Conservation (phyloP, 2,113 vertebrate genomes). For the Notothenia rossii region DNA sequence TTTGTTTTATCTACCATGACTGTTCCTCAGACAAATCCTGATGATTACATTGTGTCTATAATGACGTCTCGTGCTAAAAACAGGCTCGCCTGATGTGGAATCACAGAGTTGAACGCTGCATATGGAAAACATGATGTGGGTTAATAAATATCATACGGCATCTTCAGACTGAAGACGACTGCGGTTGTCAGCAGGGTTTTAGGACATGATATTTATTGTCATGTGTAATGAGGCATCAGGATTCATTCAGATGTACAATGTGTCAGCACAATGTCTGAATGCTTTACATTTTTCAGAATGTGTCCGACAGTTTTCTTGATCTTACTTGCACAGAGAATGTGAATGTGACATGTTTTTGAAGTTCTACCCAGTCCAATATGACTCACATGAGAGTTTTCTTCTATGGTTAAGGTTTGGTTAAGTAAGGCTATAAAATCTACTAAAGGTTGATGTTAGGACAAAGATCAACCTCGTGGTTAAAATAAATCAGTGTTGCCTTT, state of each 20-base stretch:
- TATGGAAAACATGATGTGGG: constrained; percentile 68
- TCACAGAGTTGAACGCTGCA: constrained; percentile 35
- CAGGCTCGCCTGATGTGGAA: constrained; percentile 56
- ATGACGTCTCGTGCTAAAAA: constrained; percentile 47
- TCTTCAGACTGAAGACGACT: constrained; percentile 51
- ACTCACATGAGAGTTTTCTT: constrained; percentile 23
- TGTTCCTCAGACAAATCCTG: constrained; percentile 52
- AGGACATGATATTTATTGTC: constrained; percentile 58
- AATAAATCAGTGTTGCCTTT: constrained; percentile 40
- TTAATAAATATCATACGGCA: constrained; percentile 60
- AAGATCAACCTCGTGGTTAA: constrained; percentile 31
- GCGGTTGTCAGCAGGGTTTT: constrained; percentile 53
- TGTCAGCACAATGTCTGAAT: constrained; percentile 24
- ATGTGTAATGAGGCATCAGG: constrained; percentile 52
- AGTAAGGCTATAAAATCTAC: constrained; percentile 22
- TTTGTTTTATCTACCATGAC: constrained; percentile 61
- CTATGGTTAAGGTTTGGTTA: constrained; percentile 17
- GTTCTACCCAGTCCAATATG: neutral
- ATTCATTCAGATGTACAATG: constrained; percentile 17
- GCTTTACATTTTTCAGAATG: constrained; percentile 14
- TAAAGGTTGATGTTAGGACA: constrained; percentile 17
- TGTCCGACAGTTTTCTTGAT: constrained; percentile 33
- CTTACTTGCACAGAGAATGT: neutral
- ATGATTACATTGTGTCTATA: constrained; percentile 45
- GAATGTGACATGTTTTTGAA: constrained; percentile 11